phyloP scores from a whole-genome alignment of 2,797 vertebrate species.

The Sebastes wilsoni region DNA sequence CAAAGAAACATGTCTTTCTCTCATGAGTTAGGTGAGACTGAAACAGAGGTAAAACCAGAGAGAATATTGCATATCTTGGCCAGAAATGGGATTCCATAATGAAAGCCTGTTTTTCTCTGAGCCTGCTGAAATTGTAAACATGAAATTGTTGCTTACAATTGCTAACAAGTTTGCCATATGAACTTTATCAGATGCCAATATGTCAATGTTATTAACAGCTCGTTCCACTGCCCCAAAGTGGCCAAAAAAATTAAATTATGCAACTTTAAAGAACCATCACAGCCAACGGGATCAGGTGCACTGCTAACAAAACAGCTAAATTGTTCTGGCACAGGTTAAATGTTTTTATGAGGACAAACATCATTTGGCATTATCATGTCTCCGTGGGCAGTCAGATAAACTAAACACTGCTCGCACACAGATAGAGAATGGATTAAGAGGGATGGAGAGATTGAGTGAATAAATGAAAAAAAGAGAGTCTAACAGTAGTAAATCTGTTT shows the following conservation, averaged over 20 bases:
- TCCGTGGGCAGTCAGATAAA: background rate
- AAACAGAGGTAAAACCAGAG: background rate
- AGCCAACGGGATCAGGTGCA: background rate
- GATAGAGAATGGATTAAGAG: constrained; percentile 52
- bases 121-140: background rate
- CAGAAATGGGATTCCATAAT: background rate
- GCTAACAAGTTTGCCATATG: background rate
- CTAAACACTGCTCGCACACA: constrained; percentile 11
- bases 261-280: background rate
- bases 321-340: background rate
- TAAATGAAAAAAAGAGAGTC: constrained; percentile 54
- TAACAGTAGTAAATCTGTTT: constrained; percentile 59
- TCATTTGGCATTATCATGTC: constrained; percentile 2
- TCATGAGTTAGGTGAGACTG: background rate
- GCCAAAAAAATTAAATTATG: background rate
- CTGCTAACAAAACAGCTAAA: background rate
- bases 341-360: constrained; percentile 17
- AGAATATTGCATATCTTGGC: background rate
- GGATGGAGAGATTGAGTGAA: constrained; percentile 48
- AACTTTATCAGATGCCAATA: background rate
- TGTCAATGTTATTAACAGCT: background rate
- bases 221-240: background rate
- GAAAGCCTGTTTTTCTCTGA: background rate
- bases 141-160: background rate
- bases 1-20: background rate